Conservation (phyloP, 2,797 vertebrate species). For the Australoheros facetus region DNA sequence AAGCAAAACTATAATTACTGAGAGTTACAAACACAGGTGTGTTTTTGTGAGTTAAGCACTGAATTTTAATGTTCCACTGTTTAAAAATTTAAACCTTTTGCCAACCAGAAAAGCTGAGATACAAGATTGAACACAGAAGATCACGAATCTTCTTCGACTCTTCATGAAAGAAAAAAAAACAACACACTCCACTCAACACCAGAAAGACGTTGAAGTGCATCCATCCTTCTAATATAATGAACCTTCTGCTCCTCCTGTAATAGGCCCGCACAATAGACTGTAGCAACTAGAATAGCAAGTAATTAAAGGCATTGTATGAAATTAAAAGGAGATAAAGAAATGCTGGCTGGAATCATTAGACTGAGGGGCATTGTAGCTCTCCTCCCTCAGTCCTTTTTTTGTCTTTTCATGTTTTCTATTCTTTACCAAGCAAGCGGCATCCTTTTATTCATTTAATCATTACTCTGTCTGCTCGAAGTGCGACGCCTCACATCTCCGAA, state of each 20-base stretch:
- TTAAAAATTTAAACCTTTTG: neutral
- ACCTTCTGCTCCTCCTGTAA: slow-evolving; percentile 22
- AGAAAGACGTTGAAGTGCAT: slow-evolving; percentile 9
- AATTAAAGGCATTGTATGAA: slow-evolving; percentile 69
- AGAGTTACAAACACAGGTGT: neutral
- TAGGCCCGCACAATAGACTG: slow-evolving; percentile 50
- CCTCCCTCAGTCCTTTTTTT: slow-evolving; percentile 51
- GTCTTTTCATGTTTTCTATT: slow-evolving; percentile 60
- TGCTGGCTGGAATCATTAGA: slow-evolving; percentile 55
- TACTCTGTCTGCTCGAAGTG: slow-evolving; percentile 43
- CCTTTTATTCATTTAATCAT: slow-evolving; percentile 63
- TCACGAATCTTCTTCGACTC: neutral
- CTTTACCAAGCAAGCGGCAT: slow-evolving; percentile 32
- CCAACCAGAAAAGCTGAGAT: neutral
- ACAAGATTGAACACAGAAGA: neutral
- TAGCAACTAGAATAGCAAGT: slow-evolving; percentile 42
- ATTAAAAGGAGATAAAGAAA: slow-evolving; percentile 51
- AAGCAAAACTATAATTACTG: slow-evolving; percentile 3
- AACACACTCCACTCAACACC: neutral
- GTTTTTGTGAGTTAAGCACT: neutral
- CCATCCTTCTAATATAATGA: slow-evolving; percentile 22
- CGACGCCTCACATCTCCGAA: slow-evolving; percentile 37
- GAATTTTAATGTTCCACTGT: neutral
- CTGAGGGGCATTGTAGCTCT: slow-evolving; percentile 34
- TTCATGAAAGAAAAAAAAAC: neutral